A percentile compares a stretch with the other conserved stretches of the same genome.
These are phyloP conservation scores for Diogma glabrata DNA, from an alignment of 2,888 invertebrate genomes.

Conservation along the genomic window DNA sequence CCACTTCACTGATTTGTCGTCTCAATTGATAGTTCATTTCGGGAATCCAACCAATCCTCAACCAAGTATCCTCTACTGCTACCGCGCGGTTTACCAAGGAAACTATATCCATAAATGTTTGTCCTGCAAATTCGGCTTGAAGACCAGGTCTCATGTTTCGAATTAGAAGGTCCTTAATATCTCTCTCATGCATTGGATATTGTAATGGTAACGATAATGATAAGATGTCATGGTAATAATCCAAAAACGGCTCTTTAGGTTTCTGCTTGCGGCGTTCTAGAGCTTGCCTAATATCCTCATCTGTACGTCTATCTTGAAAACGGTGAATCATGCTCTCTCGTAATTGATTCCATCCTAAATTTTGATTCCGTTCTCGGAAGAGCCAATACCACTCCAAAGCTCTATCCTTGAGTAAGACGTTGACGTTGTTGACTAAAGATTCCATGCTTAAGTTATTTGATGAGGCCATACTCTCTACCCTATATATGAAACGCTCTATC, in stretches of 20 bases:
- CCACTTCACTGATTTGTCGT: neutral
- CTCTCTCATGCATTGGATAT: neutral
- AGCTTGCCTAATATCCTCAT: neutral
- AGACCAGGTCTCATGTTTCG: neutral
- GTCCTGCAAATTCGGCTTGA: neutral
- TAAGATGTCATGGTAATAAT: neutral
- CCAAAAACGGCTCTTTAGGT: neutral
- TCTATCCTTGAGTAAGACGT: too few species aligned
- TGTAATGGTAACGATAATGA: neutral
- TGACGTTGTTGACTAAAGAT: too few species aligned
- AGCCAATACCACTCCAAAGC: too few species aligned
- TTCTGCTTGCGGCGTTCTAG: neutral
- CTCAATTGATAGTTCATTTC: neutral
- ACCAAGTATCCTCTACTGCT: neutral
- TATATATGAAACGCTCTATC: too few species aligned
- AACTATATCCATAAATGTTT: neutral
- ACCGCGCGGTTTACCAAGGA: neutral
- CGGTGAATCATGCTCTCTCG: too few species aligned
- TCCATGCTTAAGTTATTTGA: too few species aligned
- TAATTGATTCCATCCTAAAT: too few species aligned
- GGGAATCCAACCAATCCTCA: neutral
- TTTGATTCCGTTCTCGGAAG: too few species aligned
- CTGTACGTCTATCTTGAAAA: too few species aligned
- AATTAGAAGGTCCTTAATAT: neutral
- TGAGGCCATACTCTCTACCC: too few species aligned